These are phyloP conservation scores for Tragelaphus scriptus DNA, from an alignment of 2,113 vertebrate species.

Conservation along the genomic window DNA sequence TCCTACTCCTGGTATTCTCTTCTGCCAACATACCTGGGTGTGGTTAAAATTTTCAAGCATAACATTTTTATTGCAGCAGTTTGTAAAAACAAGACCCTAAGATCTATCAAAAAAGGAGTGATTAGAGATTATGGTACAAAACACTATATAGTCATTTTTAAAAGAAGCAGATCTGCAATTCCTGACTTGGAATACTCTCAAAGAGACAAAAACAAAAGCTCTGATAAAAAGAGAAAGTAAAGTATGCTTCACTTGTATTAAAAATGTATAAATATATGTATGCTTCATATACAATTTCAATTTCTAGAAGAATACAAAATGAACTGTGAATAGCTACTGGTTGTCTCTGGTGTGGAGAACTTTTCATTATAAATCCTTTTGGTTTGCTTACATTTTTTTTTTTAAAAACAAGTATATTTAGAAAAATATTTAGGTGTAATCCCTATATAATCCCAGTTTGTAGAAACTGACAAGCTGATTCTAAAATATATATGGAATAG, in stretches of 20 bases:
- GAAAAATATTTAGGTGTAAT: background rate
- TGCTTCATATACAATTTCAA: background rate
- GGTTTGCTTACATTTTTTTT: background rate
- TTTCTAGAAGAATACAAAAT: slow-evolving; percentile 11
- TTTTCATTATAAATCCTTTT: background rate
- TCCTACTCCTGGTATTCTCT: background rate
- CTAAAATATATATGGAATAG: background rate
- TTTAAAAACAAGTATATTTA: background rate
- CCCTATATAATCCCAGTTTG: background rate
- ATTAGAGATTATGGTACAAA: background rate
- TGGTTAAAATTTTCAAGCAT: background rate
- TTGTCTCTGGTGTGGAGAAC: background rate
- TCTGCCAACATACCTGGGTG: background rate
- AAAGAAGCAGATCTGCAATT: background rate
- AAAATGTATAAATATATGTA: background rate
- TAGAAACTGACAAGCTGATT: background rate
- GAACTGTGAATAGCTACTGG: background rate
- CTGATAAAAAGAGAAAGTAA: background rate
- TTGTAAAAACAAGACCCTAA: background rate
- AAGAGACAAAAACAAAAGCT: background rate
- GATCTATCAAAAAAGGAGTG: background rate
- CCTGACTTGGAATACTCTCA: background rate
- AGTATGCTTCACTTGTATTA: background rate
- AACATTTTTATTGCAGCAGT: background rate
- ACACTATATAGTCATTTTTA: background rate